These are phyloP conservation scores for Leptoteleia sp. DNA, from an alignment of 1,140 invertebrate species.

Conservation along the genomic window DNA sequence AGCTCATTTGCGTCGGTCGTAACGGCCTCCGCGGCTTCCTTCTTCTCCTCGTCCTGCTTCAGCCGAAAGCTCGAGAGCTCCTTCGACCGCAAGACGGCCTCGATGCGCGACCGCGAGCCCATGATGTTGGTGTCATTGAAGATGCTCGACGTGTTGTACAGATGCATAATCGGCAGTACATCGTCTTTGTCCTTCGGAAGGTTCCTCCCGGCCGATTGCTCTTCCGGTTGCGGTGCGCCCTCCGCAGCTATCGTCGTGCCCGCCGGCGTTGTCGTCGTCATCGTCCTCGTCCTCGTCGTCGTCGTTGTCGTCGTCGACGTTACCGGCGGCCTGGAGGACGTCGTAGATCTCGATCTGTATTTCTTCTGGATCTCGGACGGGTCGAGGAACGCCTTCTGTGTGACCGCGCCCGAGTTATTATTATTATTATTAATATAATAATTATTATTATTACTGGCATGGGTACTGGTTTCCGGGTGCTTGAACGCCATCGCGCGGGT, in stretches of 20 bases:
- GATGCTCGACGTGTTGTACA: conserved; percentile 78
- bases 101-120: conserved; percentile 52
- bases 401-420: conserved; percentile 40
- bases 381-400: conserved; percentile 62
- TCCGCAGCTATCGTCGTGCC: conserved; percentile 29
- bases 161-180: conserved; percentile 78
- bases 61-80: conserved; percentile 45
- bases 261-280: no score
- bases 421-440: no score
- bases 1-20: conserved; percentile 56
- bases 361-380: conserved; percentile 78
- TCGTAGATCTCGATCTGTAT: conserved; percentile 68
- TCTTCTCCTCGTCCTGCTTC: conserved; percentile 44
- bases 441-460: conserved; percentile 29
- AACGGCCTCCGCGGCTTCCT: conserved; percentile 34
- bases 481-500: conserved; percentile 67
- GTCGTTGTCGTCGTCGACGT: conserved; percentile 51
- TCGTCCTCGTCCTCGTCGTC: no score
- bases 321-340: conserved; percentile 37
- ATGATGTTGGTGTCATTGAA: conserved; percentile 73
- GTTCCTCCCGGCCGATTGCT: conserved; percentile 68
- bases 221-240: conserved; percentile 69
- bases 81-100: conserved; percentile 47
- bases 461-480: conserved; percentile 6
- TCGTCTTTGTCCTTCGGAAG: conserved; percentile 77